Percentiles rank a stretch among this genome's conserved stretches.
These are phyloP conservation scores for Piprites chloris DNA, from an alignment of 2,113 vertebrate species.

Conservation along the genomic window DNA sequence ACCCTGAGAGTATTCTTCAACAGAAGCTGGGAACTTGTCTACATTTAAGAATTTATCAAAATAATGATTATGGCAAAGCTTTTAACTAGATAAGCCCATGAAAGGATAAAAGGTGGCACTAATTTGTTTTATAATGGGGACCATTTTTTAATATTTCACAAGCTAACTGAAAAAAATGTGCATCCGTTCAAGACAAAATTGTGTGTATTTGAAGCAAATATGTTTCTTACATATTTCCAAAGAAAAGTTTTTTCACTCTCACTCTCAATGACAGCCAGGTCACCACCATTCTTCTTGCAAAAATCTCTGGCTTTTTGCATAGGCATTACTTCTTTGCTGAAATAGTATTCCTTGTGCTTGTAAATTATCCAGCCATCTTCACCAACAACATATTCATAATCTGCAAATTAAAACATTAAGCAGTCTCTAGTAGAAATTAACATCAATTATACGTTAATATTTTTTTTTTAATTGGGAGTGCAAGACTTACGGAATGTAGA, in stretches of 20 bases:
- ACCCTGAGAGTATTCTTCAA: neutral
- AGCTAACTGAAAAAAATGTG: neutral
- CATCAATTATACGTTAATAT: neutral
- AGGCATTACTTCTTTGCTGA: conserved; percentile 76
- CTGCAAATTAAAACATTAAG: conserved; percentile 63
- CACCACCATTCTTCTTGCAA: conserved; percentile 84
- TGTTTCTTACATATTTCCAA: conserved; percentile 85
- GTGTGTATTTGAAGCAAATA: neutral
- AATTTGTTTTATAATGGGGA: neutral
- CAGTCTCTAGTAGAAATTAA: neutral
- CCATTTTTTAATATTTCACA: neutral
- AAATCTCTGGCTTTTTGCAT: conserved; percentile 84
- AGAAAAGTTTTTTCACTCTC: conserved; percentile 89
- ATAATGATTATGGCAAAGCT: neutral
- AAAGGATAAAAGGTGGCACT: neutral
- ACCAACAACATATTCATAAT: conserved; percentile 59
- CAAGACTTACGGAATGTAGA: conserved; percentile 53
- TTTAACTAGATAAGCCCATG: neutral
- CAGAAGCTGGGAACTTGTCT: neutral
- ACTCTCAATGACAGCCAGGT: conserved; percentile 80
- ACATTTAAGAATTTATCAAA: neutral
- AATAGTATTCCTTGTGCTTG: conserved; percentile 86
- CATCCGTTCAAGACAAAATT: neutral
- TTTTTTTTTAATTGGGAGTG: neutral
- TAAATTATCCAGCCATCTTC: conserved; percentile 86